These are phyloP conservation scores for Drosophila barbarae DNA, from an alignment of 2,888 invertebrate species.

Conservation along the genomic window DNA sequence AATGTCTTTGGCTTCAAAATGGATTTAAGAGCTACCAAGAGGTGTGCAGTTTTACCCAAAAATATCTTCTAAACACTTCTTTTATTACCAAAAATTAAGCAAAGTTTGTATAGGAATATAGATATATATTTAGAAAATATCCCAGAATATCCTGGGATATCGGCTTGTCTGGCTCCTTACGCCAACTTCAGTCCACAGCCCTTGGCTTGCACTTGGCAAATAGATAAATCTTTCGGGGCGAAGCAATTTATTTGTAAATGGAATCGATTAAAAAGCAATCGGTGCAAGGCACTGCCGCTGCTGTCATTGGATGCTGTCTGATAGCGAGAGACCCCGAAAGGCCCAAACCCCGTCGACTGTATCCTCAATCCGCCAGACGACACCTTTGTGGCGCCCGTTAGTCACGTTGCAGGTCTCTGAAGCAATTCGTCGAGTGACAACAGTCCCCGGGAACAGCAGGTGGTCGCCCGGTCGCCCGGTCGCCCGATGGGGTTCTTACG, in stretches of 20 bases:
- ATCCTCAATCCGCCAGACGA: slow-evolving; percentile 55
- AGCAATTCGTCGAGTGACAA: slow-evolving; percentile 75
- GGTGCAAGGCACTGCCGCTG: slow-evolving; percentile 49
- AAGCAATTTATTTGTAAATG: slow-evolving; percentile 80
- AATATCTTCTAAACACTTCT: background rate
- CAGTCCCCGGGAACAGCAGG: slow-evolving; percentile 59
- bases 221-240: slow-evolving; percentile 66
- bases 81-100: too few species aligned
- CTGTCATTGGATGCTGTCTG: slow-evolving; percentile 45
- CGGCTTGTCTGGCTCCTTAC: background rate
- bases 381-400: slow-evolving; percentile 73
- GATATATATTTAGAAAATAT: background rate
- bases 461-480: slow-evolving; percentile 15
- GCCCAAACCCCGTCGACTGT: slow-evolving; percentile 1
- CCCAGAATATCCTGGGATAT: background rate
- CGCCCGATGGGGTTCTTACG: background rate
- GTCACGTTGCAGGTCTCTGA: slow-evolving; percentile 66
- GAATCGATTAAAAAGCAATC: slow-evolving; percentile 80
- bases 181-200: background rate
- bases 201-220: slow-evolving; percentile 34
- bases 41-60: background rate
- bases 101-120: too few species aligned
- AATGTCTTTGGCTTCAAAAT: slow-evolving; percentile 35
- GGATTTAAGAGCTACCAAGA: background rate
- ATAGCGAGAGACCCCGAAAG: slow-evolving; percentile 8